Evolutionary conservation across 2,113 vertebrate genomes (phyloP), one percentile per base, ranked within the genome.

Genomic region (Tonatia bakeri): DNA sequence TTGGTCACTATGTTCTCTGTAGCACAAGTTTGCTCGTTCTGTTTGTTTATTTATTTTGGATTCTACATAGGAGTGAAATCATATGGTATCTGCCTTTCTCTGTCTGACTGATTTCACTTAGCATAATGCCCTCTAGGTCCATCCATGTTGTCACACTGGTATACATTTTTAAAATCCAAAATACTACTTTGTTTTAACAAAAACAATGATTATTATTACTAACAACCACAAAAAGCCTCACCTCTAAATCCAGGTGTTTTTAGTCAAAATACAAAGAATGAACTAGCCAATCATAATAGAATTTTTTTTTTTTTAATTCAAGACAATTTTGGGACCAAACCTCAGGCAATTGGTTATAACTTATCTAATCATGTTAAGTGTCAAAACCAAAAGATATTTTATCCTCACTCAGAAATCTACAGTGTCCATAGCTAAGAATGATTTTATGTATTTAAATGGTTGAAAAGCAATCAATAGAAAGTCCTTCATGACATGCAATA

Each of bases 171-270:
- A 80, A 90, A 77, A 47, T 31, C 47, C 79, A 10, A 64, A 87
- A 77, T 31, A 77, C 12, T 65, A 20, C 50, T 84, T 89, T 77
- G 47, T 93, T 90, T 95, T 76, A 73, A 90, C 13, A 94, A 70
- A 54, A 90, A 88, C 45, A 61, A 38, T 50, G n/a, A 82, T 85
- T 87, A 22, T 92, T 87, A 88, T 87, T 86, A 92, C 31, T 75
- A 94, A 90, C 22, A 82, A 96, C 24, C 45, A 94, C 72, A 79
- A 90, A 95, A 54, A 76, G 5, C 10, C 9, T 2, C 2, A 13
- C 6, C 14, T 91, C 75, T 91, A 72, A 94, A 83, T 82, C 11
- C 43, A 94, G 14, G 33, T 79, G 33, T 91, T 96, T 95, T 54
- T 61, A 96, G 50, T 87, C 50, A 86, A 52, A 94, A 86, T 85